Conservation (phyloP, 2,113 vertebrate genomes). For the Labeo rohita region DNA sequence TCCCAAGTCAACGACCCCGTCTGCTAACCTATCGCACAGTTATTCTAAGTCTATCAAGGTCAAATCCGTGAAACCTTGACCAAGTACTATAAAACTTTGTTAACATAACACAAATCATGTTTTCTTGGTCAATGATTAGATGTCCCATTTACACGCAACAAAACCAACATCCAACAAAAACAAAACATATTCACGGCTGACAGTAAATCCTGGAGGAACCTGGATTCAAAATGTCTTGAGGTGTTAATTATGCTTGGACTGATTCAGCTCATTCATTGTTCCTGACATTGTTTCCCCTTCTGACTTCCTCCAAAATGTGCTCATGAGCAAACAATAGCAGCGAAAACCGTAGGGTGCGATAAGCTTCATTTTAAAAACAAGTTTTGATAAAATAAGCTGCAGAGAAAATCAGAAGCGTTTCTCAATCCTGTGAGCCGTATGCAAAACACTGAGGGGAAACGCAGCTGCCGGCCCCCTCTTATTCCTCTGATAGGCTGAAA, state of each 20-base stretch:
- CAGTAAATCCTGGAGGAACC: slow-evolving; percentile 30
- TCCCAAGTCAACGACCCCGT: not conserved
- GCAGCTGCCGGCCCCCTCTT: slow-evolving; percentile 30
- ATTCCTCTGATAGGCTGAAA: slow-evolving; percentile 40
- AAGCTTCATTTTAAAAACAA: not conserved
- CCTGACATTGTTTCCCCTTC: not conserved
- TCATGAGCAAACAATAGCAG: not conserved
- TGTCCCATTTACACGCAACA: slow-evolving; percentile 16
- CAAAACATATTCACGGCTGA: slow-evolving; percentile 27
- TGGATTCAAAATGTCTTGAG: not conserved
- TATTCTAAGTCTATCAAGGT: not conserved
- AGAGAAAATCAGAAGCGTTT: slow-evolving; percentile 13
- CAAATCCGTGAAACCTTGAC: slow-evolving; percentile 24
- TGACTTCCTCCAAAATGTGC: slow-evolving; percentile 12
- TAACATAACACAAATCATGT: slow-evolving; percentile 25
- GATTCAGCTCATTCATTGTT: slow-evolving; percentile 11
- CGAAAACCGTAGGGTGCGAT: not conserved
- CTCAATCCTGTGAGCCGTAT: not conserved
- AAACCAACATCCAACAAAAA: slow-evolving; percentile 19
- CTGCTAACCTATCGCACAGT: not conserved
- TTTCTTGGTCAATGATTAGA: slow-evolving; percentile 56
- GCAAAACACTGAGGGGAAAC: slow-evolving; percentile 16
- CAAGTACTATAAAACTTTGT: slow-evolving; percentile 13
- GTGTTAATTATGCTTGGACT: not conserved
- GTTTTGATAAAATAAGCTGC: not conserved